Percentiles rank a stretch among this genome's conserved stretches.
Conservation (phyloP, 2,113 vertebrate genomes). For the Agelaius tricolor region DNA sequence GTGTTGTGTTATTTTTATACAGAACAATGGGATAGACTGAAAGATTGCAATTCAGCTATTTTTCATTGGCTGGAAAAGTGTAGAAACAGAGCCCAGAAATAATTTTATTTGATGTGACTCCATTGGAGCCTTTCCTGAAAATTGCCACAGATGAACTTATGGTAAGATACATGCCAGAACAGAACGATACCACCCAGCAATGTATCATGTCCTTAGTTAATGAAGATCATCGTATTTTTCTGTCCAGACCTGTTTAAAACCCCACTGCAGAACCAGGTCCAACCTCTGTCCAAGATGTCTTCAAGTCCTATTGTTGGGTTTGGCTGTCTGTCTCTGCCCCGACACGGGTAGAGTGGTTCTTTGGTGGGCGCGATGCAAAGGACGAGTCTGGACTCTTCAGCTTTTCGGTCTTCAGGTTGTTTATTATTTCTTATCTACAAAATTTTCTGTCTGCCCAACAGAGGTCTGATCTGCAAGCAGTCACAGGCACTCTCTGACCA, state of each 20-base stretch:
- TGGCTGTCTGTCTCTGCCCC: too few relatives aligned
- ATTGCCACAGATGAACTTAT: not conserved
- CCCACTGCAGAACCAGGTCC: accelerated
- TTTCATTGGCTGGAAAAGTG: not conserved
- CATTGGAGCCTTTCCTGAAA: not conserved
- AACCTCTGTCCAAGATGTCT: not conserved
- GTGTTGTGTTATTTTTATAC: not conserved
- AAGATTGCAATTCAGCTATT: not conserved
- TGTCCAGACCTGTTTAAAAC: not conserved
- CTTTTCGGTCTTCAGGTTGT: too few relatives aligned
- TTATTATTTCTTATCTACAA: too few relatives aligned
- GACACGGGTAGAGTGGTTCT: too few relatives aligned
- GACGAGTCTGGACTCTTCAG: too few relatives aligned
- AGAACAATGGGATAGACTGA: not conserved
- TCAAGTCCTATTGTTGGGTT: too few relatives aligned
- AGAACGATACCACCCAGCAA: not conserved
- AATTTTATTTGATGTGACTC: not conserved
- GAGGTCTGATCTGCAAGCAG: too few relatives aligned
- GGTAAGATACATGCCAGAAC: not conserved
- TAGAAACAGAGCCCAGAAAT: not conserved
- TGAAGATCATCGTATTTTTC: not conserved
- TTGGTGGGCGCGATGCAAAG: too few relatives aligned
- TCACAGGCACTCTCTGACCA: too few relatives aligned
- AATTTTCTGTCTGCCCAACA: too few relatives aligned
- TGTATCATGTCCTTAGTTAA: not conserved